These are phyloP conservation scores for Bucco capensis DNA, from an alignment of 2,113 vertebrate genomes.

Conservation along the genomic window DNA sequence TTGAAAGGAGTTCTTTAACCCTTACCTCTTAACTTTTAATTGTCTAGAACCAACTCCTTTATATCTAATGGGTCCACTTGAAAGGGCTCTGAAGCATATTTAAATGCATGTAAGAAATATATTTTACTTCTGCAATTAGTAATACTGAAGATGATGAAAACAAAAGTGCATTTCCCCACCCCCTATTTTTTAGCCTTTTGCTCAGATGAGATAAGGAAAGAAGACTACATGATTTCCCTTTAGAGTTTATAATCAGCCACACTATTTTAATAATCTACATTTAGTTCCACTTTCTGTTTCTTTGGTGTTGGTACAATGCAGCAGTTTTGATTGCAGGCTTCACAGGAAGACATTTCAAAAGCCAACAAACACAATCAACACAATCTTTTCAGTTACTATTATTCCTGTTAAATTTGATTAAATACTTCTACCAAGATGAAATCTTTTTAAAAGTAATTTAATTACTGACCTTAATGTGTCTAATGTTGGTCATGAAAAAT, in stretches of 20 bases:
- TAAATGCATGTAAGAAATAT: background rate
- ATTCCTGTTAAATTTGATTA: background rate
- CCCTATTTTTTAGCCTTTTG: background rate
- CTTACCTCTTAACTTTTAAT: background rate
- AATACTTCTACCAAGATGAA: background rate
- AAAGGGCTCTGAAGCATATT: background rate
- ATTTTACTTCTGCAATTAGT: background rate
- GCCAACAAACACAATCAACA: background rate
- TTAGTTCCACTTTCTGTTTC: slow-evolving; percentile 36
- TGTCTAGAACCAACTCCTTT: background rate
- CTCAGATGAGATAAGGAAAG: background rate
- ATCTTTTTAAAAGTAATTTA: background rate
- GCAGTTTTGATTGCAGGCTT: background rate
- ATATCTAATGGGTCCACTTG: background rate
- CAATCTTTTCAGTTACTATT: background rate
- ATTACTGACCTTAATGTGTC: background rate
- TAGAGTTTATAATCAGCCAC: slow-evolving; percentile 5
- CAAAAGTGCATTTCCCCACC: background rate
- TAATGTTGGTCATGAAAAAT: background rate
- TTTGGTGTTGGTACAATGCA: background rate
- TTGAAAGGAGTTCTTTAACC: background rate
- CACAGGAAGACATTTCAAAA: background rate
- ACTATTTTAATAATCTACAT: background rate
- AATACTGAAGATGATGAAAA: background rate
- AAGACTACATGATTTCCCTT: slow-evolving; percentile 14